Conservation (phyloP, 2,888 invertebrate genomes). For the Tetranychus truncatus region DNA sequence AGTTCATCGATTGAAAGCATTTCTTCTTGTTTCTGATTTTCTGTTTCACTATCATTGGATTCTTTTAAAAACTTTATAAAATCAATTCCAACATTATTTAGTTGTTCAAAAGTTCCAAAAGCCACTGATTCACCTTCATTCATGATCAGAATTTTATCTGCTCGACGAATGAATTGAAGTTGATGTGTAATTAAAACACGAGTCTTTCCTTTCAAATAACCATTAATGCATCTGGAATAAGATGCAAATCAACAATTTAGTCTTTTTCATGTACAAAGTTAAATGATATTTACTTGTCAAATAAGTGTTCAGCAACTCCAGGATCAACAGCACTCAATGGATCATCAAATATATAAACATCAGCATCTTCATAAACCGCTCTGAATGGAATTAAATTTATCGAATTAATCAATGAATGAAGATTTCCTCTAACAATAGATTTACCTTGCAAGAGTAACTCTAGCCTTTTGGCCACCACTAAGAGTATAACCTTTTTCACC, state of each 20-base stretch:
- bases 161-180: not conserved
- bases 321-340: conserved; percentile 13
- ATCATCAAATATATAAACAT: conserved; percentile 10
- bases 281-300: not conserved
- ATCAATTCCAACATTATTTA: not conserved
- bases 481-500: conserved; percentile 42
- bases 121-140: conserved; percentile 39
- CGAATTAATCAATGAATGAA: not conserved
- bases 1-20: not conserved
- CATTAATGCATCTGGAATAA: not conserved
- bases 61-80: not conserved
- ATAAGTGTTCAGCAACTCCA: conserved; percentile 8
- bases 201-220: conserved; percentile 4
- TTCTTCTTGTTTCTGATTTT: not conserved
- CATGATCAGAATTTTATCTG: conserved; percentile 28
- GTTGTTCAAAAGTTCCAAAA: not conserved
- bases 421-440: no score
- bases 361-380: conserved; percentile 11
- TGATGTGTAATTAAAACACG: conserved; percentile 10
- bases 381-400: not conserved
- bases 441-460: conserved; percentile 38
- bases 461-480: conserved; percentile 41
- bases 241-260: no score
- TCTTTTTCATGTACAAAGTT: not conserved
- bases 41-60: not conserved